These are phyloP conservation scores for Metalampra italica DNA, from an alignment of 2,888 invertebrate species.

Conservation along the genomic window DNA sequence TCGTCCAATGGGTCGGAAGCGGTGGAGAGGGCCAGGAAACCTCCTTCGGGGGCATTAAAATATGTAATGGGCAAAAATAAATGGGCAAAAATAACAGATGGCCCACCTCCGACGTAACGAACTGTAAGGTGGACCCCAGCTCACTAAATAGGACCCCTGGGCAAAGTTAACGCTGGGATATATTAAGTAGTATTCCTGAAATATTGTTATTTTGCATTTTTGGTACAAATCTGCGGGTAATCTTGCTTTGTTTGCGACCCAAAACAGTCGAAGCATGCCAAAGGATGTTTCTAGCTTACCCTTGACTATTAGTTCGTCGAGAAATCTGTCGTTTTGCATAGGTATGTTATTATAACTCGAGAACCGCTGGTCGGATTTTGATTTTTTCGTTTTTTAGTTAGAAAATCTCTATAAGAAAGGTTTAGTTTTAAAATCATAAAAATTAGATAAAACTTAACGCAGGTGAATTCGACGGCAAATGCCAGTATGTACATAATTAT, in stretches of 20 bases:
- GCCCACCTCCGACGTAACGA: constrained; percentile 59
- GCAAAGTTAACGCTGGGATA: constrained; percentile 64
- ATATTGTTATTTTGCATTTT: constrained; percentile 73
- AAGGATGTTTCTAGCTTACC: too few relatives aligned
- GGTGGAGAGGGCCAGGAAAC: constrained; percentile 49
- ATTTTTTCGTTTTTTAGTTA: too few relatives aligned
- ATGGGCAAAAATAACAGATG: constrained; percentile 74
- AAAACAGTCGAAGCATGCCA: too few relatives aligned
- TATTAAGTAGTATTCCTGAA: constrained; percentile 67
- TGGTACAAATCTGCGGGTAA: constrained; percentile 66
- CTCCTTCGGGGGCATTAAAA: constrained; percentile 65
- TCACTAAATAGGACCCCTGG: constrained; percentile 49
- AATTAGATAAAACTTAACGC: too few relatives aligned
- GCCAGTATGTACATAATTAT: too few relatives aligned
- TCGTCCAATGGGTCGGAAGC: constrained; percentile 63
- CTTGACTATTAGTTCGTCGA: too few relatives aligned
- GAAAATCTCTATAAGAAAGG: too few relatives aligned
- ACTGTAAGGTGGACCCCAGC: constrained; percentile 56
- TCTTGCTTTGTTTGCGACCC: constrained; percentile 58
- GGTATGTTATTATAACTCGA: too few relatives aligned
- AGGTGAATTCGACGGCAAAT: too few relatives aligned
- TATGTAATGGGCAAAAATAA: constrained; percentile 73
- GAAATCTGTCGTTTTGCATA: too few relatives aligned
- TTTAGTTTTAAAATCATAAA: too few relatives aligned
- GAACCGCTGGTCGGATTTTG: too few relatives aligned